A percentile compares a stretch with the other conserved stretches of the same genome.
Evolutionary conservation across 2,888 invertebrate species (phyloP).

Genomic region (Boloria euphrosyne): DNA sequence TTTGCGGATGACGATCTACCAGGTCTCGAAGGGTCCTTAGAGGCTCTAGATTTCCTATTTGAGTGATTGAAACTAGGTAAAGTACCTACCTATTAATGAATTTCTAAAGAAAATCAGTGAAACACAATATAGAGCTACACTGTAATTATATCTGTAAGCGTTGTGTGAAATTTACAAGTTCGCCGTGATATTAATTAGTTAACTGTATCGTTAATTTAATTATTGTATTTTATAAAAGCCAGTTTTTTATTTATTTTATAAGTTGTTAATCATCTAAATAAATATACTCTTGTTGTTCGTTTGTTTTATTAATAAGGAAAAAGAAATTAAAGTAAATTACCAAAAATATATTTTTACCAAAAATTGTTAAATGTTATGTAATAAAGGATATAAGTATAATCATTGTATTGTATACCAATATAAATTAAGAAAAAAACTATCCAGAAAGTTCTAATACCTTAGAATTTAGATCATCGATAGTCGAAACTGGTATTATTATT

Average conservation of each 20-base stretch:
- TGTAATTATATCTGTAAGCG: conserved; percentile 18
- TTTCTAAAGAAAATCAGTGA: conserved; percentile 38
- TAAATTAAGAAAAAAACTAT: too few species aligned
- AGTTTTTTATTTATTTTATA: conserved; percentile 44
- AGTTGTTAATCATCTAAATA: background rate
- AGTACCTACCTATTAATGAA: conserved; percentile 16
- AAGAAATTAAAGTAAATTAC: too few species aligned
- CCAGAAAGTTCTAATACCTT: too few species aligned
- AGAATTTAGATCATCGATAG: too few species aligned
- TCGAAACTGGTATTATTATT: too few species aligned
- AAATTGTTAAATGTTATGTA: too few species aligned
- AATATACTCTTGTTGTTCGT: too few species aligned
- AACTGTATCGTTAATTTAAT: background rate
- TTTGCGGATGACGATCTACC: conserved; percentile 52
- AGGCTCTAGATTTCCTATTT: conserved; percentile 48
- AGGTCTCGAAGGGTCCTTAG: conserved; percentile 43
- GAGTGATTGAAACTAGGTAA: conserved; percentile 31
- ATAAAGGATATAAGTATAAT: too few species aligned
- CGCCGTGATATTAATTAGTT: conserved; percentile 16
- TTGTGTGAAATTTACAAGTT: conserved; percentile 11
- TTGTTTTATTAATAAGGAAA: too few species aligned
- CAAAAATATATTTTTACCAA: too few species aligned
- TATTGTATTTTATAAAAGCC: background rate
- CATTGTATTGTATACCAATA: too few species aligned
- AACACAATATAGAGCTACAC: conserved; percentile 2